phyloP scores from a whole-genome alignment of 2,113 vertebrate genomes.

The Edolisoma coerulescens region DNA sequence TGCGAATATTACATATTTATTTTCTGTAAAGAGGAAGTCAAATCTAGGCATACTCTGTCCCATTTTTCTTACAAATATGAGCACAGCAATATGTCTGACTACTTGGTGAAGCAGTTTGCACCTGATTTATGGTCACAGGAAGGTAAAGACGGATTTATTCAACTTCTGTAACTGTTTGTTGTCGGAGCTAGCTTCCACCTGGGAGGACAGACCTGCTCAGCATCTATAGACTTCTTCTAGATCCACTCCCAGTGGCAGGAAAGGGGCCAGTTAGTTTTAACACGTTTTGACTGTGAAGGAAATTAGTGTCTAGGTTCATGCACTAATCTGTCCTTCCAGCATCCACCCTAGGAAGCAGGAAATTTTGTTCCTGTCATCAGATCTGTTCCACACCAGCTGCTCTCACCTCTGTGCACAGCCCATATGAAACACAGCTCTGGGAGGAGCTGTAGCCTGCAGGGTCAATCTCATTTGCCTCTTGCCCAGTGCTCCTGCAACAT shows the following conservation, averaged over 20 bases:
- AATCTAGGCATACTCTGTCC: neutral
- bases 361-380: neutral
- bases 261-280: neutral
- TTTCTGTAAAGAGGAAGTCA: neutral
- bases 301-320: neutral
- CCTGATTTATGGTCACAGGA: neutral
- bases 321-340: neutral
- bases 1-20: neutral
- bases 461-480: neutral
- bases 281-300: neutral
- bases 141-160: neutral
- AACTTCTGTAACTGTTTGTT: neutral
- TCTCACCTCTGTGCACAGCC: neutral
- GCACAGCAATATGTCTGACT: neutral
- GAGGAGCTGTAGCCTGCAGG: neutral
- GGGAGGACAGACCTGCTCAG: neutral
- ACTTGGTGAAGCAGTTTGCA: neutral
- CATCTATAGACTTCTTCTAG: neutral
- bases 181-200: neutral
- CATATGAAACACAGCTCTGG: accelerated
- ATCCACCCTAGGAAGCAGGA: neutral
- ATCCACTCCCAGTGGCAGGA: neutral
- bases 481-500: neutral
- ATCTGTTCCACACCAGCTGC: neutral
- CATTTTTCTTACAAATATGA: neutral